Base-by-base conservation (phyloP, 2,113 vertebrate genomes). In the Mormoops blainvillei region DNA sequence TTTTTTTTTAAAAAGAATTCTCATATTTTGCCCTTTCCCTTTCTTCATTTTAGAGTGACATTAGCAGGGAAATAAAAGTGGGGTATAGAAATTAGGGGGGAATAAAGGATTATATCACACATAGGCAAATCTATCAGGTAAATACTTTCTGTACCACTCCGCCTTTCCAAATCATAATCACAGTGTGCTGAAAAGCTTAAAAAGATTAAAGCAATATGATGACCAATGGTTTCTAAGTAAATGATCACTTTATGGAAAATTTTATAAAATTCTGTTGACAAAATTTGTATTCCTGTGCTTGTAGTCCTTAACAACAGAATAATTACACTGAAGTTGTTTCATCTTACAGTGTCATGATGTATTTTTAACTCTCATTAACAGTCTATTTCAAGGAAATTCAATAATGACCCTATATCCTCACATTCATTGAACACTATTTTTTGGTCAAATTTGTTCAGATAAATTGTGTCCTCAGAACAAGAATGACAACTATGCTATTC, bases 191-290 rank as follows among this genome's bases (percentile, higher is more conserved):
- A 48, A 82, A 77, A 87, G 11, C 43, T 80, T 83, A 73, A 85
- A 56, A 89, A 87, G 15, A 70, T 87, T 87, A 80, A 65, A 81
- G 14, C 14, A 1, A 56, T 80, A 74, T 50, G 70, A 48, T 78
- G 24, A 88, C 24, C 24, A 70, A 87, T 13, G 31, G 50, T 22
- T 20, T 89, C 10, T 15, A 84, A 36, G 33, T 73, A 94, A 76
- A 78, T 67, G 8, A 65, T 81, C 20, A 54, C 45, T 92, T 86
- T 87, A 56, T 61, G 38, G 36, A 87, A 77, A 48, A 80, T 48
- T 87, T 96, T 84, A 63, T n/a, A 94, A 82, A 93, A 92, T 88
- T 87, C 24, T 93, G 8, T 94, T 91, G 48, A 43, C 52, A 84
- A 74, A 94, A 87, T 88, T 54, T 81, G 11, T 85, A 43, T 63